These are phyloP conservation scores for Dryobotodes eremita DNA, from an alignment of 2,888 invertebrate genomes.

Conservation along the genomic window DNA sequence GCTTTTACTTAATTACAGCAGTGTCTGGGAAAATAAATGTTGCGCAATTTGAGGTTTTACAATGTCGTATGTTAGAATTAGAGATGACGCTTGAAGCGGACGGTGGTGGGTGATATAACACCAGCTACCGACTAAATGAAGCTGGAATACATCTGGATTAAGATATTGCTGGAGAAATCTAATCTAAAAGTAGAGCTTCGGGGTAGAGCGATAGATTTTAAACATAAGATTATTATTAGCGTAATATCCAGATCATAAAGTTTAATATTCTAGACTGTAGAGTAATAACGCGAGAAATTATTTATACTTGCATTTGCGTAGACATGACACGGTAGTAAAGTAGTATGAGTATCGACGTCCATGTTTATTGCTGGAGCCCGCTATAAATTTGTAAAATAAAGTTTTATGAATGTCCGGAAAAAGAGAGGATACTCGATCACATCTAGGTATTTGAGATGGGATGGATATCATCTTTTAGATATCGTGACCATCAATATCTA, in stretches of 20 bases:
- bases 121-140: conserved; percentile 37
- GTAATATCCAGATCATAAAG: conserved; percentile 52
- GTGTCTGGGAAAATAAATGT: conserved; percentile 40
- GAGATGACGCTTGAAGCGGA: conserved; percentile 44
- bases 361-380: conserved; percentile 56
- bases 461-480: conserved; percentile 17
- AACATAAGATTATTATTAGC: conserved; percentile 32
- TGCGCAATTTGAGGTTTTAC: conserved; percentile 47
- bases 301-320: conserved; percentile 50
- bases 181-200: conserved; percentile 13
- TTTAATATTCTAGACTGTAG: conserved; percentile 46
- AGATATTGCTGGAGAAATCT: conserved; percentile 25
- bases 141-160: conserved; percentile 44
- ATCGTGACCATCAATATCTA: conserved; percentile 29
- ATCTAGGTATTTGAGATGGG: conserved; percentile 24
- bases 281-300: conserved; percentile 56
- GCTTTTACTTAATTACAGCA: conserved; percentile 41
- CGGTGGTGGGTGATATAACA: conserved; percentile 30
- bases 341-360: conserved; percentile 46
- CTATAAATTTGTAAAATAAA: conserved; percentile 63
- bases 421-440: conserved; percentile 35
- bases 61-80: conserved; percentile 57
- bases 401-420: conserved; percentile 56
- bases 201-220: conserved; percentile 33
- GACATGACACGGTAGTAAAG: conserved; percentile 58